A percentile compares a stretch with the other conserved stretches of the same genome.
phyloP scores from a whole-genome alignment of 2,888 invertebrate genomes.

The Watsonalla binaria region DNA sequence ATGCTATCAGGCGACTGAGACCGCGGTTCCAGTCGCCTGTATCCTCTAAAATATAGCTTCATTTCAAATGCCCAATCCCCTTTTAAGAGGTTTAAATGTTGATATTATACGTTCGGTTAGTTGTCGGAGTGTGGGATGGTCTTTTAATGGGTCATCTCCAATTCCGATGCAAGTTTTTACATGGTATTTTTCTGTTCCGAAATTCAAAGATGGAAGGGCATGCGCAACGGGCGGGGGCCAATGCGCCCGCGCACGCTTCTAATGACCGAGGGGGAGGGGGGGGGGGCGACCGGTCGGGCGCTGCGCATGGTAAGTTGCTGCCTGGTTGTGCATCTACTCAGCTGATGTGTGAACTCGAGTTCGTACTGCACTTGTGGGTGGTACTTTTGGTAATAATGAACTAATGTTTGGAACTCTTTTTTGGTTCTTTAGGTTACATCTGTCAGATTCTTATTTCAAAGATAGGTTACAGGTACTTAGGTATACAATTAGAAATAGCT shows the following conservation, averaged over 20 bases:
- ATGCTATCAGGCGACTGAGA: no score
- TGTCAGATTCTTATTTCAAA: no score
- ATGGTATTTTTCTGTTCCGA: conserved; percentile 16
- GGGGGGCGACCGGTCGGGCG: conserved; percentile 55
- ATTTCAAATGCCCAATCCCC: neutral
- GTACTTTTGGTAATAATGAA: no score
- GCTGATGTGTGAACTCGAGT: conserved; percentile 19
- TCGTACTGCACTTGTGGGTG: conserved; percentile 2
- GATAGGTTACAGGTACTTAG: no score
- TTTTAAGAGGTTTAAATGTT: neutral
- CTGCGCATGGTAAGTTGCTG: conserved; percentile 43
- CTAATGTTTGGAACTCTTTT: no score
- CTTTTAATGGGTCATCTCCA: conserved; percentile 2
- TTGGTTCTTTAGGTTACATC: no score
- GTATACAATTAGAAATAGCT: no score
- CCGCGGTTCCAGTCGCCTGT: no score
- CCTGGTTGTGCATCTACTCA: conserved; percentile 16
- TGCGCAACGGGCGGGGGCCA: conserved; percentile 61
- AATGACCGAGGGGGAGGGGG: conserved; percentile 58
- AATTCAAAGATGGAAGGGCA: conserved; percentile 43
- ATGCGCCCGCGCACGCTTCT: conserved; percentile 74
- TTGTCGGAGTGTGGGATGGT: neutral
- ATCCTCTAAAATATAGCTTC: no score
- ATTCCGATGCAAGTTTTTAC: conserved; percentile 1
- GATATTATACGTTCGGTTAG: neutral